phyloP scores from a whole-genome alignment of 2,888 invertebrate genomes.

The Phania funesta region DNA sequence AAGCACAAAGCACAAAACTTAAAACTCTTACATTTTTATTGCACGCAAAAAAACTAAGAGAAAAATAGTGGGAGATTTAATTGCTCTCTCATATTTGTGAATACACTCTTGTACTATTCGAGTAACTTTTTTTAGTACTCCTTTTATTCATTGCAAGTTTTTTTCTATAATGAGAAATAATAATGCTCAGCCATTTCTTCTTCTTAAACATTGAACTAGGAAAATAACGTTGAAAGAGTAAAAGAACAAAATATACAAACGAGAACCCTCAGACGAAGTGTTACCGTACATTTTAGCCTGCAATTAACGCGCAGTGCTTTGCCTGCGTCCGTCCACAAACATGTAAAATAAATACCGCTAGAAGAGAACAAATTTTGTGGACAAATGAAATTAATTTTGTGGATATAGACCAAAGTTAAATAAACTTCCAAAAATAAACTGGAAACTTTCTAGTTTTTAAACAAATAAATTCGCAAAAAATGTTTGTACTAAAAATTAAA shows the following conservation, averaged over 20 bases:
- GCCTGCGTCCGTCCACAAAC: constrained; percentile 65
- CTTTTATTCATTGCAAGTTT: not conserved
- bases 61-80: constrained; percentile 40
- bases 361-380: not conserved
- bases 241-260: not conserved
- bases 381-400: not conserved
- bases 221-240: not conserved
- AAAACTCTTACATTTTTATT: constrained; percentile 1
- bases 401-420: constrained; percentile 19
- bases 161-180: constrained; percentile 13
- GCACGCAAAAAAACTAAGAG: not conserved
- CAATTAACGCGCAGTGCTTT: constrained; percentile 62
- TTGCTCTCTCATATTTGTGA: not conserved
- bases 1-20: not conserved
- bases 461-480: not conserved
- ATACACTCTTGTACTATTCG: constrained; percentile 9
- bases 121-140: not conserved
- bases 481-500: constrained; percentile 14
- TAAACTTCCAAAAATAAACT: not conserved
- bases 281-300: constrained; percentile 51
- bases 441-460: not conserved
- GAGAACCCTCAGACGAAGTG: constrained; percentile 24
- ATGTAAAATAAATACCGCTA: constrained; percentile 47
- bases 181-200: constrained; percentile 22
- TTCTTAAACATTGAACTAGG: constrained; percentile 23